Evolutionary conservation across 2,888 invertebrate species (phyloP), one percentile per base, ranked within the genome.

Genomic region (Antheraea assamensis): DNA sequence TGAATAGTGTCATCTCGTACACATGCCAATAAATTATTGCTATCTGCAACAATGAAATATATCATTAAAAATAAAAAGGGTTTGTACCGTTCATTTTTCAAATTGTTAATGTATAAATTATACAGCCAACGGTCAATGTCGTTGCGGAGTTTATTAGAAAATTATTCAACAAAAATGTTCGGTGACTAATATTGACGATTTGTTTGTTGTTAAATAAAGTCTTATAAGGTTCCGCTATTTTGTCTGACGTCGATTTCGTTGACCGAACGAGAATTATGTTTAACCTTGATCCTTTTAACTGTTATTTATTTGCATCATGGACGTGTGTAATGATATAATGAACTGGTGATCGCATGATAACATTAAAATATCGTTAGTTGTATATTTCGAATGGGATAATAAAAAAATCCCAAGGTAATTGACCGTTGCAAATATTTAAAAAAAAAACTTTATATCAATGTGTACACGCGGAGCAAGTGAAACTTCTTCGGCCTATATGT

Each of bases 1-100:
- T 98, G 98, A 82, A 99, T 96, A 30, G 98, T 98, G 93, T 99
- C 99, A 91, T 99, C 99, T 83, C 99, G 95, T 73, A 98, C 98
- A 89, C 99, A 99, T 85, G 98, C 97, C 85, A 99, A 94, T 80
- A 99, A 95, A 90, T 97, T 97, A 92, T 97, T 97, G 82, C 97
- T 97, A 95, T 99, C 99, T 98, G 96, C 83, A 93, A 95, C 87
- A 86, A 88, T 75, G 81, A 73, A 78, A 77, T 74, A 78, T 76
- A 74, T 72, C 47, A 75, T 78, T 75, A 73, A 42, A 72, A 75
- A 71, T 30, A 30, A 24, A n/a, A 70, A 73, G 68, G 24, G 73
- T 70, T 70, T 30, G 30, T 70, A 30, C 21, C 42, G 70, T 70
- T 47, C 24, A 58, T 61, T 64, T 55, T 49, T 58, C 42, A 47